Evolutionary conservation across 2,888 invertebrate genomes (phyloP), one percentile per base, ranked within the genome.

Genomic region (Epistrophe grossulariae): DNA sequence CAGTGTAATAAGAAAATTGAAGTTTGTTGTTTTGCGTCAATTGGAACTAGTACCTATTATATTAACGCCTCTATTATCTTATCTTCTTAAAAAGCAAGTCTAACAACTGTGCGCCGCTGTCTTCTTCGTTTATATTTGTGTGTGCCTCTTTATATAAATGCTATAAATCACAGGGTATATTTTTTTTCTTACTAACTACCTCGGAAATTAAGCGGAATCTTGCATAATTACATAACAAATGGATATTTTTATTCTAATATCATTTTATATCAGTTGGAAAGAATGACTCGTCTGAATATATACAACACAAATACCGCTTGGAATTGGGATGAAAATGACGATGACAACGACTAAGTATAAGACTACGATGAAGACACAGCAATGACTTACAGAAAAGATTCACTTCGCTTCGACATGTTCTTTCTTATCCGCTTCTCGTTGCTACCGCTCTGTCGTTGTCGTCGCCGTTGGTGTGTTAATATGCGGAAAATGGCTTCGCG

Each of bases 401-500:
- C 74, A 87, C 78, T 87, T 83, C 52, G 79, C 62, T 83, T 85
- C 73, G 82, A 48, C 74, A 87, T 79, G 74, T 87, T 87, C 87
- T 87, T 87, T 87, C 87, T 87, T 87, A 87, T 87, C 87, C 83
- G 82, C 60, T 87, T 87, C 45, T 64, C 72, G 73, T 68, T 57
- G 60, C 40, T 59, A 35, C 45, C 50, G 73, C 48, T 40, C 71
- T 48, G 57, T 15, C n/a, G 57, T 17, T 19, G 59, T 7, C 11
- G n/a, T 64, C 57, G 74, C 10, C 10, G 28, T 74, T 59, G 55
- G 60, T 79, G 82, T 83, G 66, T 87, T 87, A 83, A 83, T 70
- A 87, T 83, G 79, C 87, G 83, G 87, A 87, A 87, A 87, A 82
- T 74, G 82, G 72, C 82, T 82, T 76, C 85, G 72, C 62, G 81